These are phyloP conservation scores for Danio tinwini DNA, from an alignment of 2,797 vertebrate species.

Conservation along the genomic window DNA sequence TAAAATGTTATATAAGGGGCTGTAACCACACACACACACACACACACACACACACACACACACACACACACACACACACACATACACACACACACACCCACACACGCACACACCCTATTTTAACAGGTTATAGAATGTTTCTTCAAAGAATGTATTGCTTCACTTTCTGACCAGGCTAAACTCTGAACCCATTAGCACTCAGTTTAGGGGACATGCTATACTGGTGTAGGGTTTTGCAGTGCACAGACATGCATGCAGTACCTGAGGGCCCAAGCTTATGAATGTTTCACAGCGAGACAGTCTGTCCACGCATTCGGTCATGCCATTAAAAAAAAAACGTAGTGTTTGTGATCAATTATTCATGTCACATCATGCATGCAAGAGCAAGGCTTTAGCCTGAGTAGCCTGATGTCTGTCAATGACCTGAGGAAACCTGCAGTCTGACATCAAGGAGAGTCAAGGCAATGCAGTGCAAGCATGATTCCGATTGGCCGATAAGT, in stretches of 20 bases:
- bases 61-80: slow-evolving; percentile 8
- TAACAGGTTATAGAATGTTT: slow-evolving; percentile 2
- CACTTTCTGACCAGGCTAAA: background rate
- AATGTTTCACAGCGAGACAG: slow-evolving; percentile 57
- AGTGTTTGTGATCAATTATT: slow-evolving; percentile 56
- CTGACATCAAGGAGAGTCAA: slow-evolving; percentile 1
- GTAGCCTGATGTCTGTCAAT: background rate
- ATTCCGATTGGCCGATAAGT: slow-evolving; percentile 28
- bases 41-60: too few relatives aligned
- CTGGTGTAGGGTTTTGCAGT: background rate
- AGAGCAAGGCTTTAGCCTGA: slow-evolving; percentile 11
- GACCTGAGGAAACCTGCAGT: background rate
- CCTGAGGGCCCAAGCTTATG: slow-evolving; percentile 41
- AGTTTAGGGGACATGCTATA: background rate
- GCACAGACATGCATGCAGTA: background rate
- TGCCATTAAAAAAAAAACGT: slow-evolving; percentile 52
- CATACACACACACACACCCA: slow-evolving; percentile 18
- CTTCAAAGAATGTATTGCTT: slow-evolving; percentile 6
- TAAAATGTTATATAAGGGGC: background rate
- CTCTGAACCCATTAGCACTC: slow-evolving; percentile 9
- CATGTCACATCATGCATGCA: slow-evolving; percentile 38
- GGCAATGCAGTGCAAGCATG: background rate
- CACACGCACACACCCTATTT: slow-evolving; percentile 8
- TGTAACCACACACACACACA: background rate
- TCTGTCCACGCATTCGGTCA: slow-evolving; percentile 30